Evolutionary conservation across 2,113 vertebrate genomes (phyloP), one percentile per base, ranked within the genome.

Genomic region (Bubalus kerabau): DNA sequence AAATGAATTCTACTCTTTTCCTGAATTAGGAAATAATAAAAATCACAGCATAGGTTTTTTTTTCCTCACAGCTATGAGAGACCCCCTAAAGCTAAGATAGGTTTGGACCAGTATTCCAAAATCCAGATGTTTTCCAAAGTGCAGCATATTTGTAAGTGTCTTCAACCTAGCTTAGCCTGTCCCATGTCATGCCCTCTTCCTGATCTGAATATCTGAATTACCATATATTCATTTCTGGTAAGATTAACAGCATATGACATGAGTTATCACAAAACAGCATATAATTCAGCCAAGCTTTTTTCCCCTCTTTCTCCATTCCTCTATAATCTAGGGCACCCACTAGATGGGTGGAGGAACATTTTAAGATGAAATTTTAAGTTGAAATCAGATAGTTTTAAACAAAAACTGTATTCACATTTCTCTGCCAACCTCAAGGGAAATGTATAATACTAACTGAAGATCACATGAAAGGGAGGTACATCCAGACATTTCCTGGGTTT

Each of bases 391-490:
- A 85, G 19, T 50, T 56, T 78, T 57, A 59, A 56, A 93, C 86
- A 54, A 89, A 54, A 86, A 67, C 7, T 67, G 5, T 82, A 67
- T 81, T 93, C 86, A 95, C 52, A 74, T 83, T 87, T 97, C 90
- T 90, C 76, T 92, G 43, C 46, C 67, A 94, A 83, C 36, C 87
- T 90, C 87, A 71, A 95, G 67, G 71, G 86, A 87, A 90, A 96
- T 93, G 9, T 92, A 76, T 76, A 76, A 76, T 76, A 87, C 57
- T 48, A 64, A 78, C 10, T 24, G 48, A 89, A 32, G 60, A 93
- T 92, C 81, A 90, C 59, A 50, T 3, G 76, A 91, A 89, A 94
- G 24, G 30, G 30, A 96, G 24, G 30, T 85, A 48, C 71, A 62
- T 80, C 88, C 81, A 86, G 71, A 84, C 52, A 80, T 59, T 96